A percentile compares a stretch with the other conserved stretches of the same genome.
Evolutionary conservation across 2,797 vertebrate species (phyloP).

Genomic region (Spea hammondii): DNA sequence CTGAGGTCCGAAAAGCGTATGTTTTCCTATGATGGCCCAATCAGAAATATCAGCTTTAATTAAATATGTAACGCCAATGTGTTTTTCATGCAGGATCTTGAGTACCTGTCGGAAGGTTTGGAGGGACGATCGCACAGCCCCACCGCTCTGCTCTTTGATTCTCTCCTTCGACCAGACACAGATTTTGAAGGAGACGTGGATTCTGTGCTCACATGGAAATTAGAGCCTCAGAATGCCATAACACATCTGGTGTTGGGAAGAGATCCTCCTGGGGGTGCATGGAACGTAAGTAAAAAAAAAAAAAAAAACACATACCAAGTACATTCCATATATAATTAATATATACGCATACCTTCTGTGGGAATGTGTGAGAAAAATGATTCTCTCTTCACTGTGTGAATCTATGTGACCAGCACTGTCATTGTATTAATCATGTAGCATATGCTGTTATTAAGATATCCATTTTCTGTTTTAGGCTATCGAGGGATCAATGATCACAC

Average conservation of each 20-base stretch:
- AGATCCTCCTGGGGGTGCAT: constrained; percentile 71
- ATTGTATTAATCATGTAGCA: background rate
- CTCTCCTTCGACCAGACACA: constrained; percentile 72
- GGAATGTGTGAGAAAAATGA: no score
- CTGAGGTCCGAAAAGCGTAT: no score
- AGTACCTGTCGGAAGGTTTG: constrained; percentile 77
- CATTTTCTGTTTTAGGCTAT: constrained; percentile 62
- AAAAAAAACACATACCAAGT: background rate
- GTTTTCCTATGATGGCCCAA: no score
- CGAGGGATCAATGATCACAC: constrained; percentile 75
- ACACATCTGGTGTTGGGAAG: constrained; percentile 74
- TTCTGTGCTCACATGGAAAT: constrained; percentile 70
- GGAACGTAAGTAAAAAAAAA: constrained; percentile 68
- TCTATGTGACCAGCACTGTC: background rate
- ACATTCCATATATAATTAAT: no score
- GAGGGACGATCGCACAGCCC: constrained; percentile 74
- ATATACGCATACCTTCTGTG: no score
- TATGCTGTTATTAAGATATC: no score
- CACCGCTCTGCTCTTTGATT: constrained; percentile 71
- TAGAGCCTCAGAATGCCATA: constrained; percentile 57
- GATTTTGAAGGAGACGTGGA: constrained; percentile 68
- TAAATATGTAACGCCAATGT: no score
- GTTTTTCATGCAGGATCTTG: constrained; percentile 66
- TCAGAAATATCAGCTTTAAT: no score
- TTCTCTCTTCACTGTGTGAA: no score